Conservation (phyloP, 2,113 vertebrate genomes). For the Zosterops lateralis region DNA sequence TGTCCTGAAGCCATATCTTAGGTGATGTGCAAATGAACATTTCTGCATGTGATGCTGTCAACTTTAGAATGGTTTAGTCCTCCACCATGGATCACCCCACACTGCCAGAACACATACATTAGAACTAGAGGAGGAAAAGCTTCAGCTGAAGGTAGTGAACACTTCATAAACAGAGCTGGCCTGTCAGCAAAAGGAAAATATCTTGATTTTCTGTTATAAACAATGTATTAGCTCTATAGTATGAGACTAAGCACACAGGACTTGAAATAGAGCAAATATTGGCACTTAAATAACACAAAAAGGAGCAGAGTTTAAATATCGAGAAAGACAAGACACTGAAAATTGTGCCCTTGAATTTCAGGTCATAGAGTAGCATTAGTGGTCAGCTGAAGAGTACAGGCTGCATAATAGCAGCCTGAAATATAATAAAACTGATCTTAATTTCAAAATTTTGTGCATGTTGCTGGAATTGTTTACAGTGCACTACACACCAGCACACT, state of each 20-base stretch:
- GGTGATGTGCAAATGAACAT: background rate
- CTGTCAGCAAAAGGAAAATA: background rate
- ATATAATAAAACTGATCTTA: background rate
- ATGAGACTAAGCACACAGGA: background rate
- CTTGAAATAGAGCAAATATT: background rate
- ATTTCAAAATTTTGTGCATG: background rate
- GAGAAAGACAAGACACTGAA: background rate
- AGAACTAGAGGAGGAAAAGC: background rate
- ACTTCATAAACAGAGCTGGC: background rate
- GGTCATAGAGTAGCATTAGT: background rate
- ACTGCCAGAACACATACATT: background rate
- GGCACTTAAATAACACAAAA: background rate
- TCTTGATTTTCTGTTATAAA: background rate
- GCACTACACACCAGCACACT: background rate
- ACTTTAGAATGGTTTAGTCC: background rate
- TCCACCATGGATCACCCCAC: background rate
- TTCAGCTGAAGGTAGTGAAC: background rate
- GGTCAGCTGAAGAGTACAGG: background rate
- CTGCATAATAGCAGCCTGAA: accelerated
- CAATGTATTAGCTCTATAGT: background rate
- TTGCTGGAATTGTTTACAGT: background rate
- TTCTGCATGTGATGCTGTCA: background rate
- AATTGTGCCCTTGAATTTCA: background rate
- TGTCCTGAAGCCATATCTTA: background rate
- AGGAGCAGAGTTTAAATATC: background rate